A percentile compares a stretch with the other conserved stretches of the same genome.
Evolutionary conservation across 1,140 invertebrate genomes (phyloP).

Genomic region (Bursaphelenchus mucronatus): DNA sequence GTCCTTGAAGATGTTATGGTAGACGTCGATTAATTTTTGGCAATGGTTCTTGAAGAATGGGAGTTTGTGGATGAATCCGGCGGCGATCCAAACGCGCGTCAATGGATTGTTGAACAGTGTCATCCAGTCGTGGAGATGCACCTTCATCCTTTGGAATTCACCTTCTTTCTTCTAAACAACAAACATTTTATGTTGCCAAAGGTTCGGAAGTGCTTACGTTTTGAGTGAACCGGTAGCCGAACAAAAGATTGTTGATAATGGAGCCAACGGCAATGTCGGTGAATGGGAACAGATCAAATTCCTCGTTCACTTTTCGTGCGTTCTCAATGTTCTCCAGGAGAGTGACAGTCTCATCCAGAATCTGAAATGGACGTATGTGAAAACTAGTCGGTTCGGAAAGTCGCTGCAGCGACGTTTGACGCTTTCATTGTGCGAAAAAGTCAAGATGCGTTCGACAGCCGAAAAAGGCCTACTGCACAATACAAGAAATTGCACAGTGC

Average conservation of each 20-base stretch:
- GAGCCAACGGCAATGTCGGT: constrained; percentile 23
- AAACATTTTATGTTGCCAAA: no score
- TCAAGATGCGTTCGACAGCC: no score
- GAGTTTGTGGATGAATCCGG: background rate
- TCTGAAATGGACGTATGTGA: background rate
- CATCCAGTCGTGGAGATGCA: background rate
- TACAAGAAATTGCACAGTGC: no score
- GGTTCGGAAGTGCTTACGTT: background rate
- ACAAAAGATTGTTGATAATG: constrained; percentile 20
- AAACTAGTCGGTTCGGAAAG: no score
- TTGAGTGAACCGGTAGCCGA: constrained; percentile 19
- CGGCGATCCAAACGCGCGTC: background rate
- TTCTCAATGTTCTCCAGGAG: no score
- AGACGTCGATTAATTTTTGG: background rate
- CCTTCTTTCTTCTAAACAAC: background rate
- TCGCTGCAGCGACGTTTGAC: no score
- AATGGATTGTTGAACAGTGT: background rate
- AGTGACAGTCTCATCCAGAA: no score
- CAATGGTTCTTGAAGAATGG: constrained; percentile 1
- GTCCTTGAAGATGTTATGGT: constrained; percentile 1
- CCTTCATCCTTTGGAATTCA: constrained; percentile 3
- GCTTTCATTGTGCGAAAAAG: no score
- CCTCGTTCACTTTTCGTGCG: no score
- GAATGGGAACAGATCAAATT: no score
- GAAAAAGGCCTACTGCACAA: no score